Percentiles rank a stretch among this genome's conserved stretches.
phyloP scores from a whole-genome alignment of 1,140 invertebrate genomes.

The Caerostris darwini region DNA sequence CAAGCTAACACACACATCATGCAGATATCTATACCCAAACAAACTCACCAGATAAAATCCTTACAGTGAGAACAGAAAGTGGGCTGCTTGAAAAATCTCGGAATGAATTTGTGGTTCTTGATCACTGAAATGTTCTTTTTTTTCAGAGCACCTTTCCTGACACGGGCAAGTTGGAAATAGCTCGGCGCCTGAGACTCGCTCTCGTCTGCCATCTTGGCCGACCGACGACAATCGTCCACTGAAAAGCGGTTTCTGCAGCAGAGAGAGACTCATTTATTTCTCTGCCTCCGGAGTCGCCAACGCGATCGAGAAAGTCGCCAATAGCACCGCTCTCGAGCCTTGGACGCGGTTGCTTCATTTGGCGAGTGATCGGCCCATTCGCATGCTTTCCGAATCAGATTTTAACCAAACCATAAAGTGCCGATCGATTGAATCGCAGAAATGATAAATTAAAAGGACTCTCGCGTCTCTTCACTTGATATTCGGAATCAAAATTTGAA shows the following conservation, averaged over 20 bases:
- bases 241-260: conserved; percentile 54
- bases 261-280: conserved; percentile 56
- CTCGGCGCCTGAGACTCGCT: neutral
- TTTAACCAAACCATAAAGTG: neutral
- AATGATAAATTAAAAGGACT: conserved; percentile 71
- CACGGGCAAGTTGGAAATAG: conserved; percentile 71
- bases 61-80: conserved; percentile 99
- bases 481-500: conserved; percentile 14
- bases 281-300: conserved; percentile 12
- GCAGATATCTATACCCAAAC: conserved; percentile 62
- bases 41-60: conserved; percentile 99
- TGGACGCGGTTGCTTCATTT: neutral
- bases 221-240: conserved; percentile 64
- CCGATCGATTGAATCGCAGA: conserved; percentile 65
- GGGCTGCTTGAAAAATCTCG: conserved; percentile 99
- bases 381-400: neutral
- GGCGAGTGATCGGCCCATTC: neutral
- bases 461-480: conserved; percentile 11
- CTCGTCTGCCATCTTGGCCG: conserved; percentile 77
- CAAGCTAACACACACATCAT: conserved; percentile 63
- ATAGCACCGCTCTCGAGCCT: neutral
- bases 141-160: conserved; percentile 96
- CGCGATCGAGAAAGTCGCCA: conserved; percentile 44
- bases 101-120: conserved; percentile 99
- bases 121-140: conserved; percentile 99